Base-by-base conservation (phyloP, 2,113 vertebrate species). In the Brachyhypopomus occidentalis region DNA sequence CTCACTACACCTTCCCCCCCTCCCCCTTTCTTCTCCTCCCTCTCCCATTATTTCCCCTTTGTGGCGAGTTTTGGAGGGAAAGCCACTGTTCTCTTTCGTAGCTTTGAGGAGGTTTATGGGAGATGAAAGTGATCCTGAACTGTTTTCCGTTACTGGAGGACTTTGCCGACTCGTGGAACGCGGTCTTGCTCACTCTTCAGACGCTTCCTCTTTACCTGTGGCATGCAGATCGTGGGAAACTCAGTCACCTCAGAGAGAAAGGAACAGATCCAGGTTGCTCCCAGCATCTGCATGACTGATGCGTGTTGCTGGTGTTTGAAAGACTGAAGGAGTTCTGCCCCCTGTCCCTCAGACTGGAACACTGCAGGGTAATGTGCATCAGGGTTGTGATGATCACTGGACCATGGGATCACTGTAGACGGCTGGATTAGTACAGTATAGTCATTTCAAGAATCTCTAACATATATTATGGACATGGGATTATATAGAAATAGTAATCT, bases 111-210 rank as follows among this genome's bases (percentile, higher is more conserved):
- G 16, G 56, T 58, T 17, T 58, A n/a, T 58, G 20, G 56, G 56
- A 58, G 30, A 38, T 23, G 62, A 64, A 27, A 27, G 27, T 16
- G 30, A 19, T 36, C 30, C 64, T 67, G 63, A 25, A 23, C 63
- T 66, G 16, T 8, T 5, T 17, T 66, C 60, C 12, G 60, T 27
- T 63, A 27, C 25, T 63, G 63, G 9, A 20, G 17, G 17, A 9
- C 16, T 78, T 70, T 12, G 30, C 77, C 23, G 77, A 78, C 77
- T 78, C 22, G 23, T 56, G 34, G n/a, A 38, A 4, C 64, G 2
- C 59, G 30, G 58, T 20, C 6, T 58, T 36, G 30, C 4, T 36
- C 5, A 19, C 30, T 20, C 17, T n/a, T 59, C 56, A 17, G 16
- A n/a, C 34, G 19, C 25, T 41, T 64, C 63, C 25, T 16, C 25